Evolutionary conservation across 2,797 vertebrate genomes (phyloP), one percentile per base, ranked within the genome.

Genomic region (Falco novaeseelandiae): DNA sequence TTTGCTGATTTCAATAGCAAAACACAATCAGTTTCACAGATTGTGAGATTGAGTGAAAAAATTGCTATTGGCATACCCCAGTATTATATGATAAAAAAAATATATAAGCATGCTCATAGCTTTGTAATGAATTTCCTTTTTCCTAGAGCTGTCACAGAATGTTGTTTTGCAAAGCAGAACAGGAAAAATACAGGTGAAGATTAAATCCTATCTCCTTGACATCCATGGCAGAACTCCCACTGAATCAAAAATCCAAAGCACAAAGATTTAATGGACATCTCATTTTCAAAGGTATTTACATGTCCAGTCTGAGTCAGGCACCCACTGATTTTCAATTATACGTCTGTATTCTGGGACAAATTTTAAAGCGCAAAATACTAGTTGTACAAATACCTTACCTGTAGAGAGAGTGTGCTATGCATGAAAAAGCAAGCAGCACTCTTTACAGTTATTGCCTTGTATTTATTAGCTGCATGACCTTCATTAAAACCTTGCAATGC

Each of bases 171-270:
- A 77, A 94, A 93, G 52, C 21, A 89, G 23, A 80, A 70, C 10
- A 66, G 59, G 23, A 87, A 96, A 93, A 89, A 87, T 25, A 93
- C 2, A 91, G 65, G 21, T 87, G 62, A 89, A 80, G 74, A 95
- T 65, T 26, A 87, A 94, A 93, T 29, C 42, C 21, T 3, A 2
- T 86, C 57, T 86, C 62, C 48, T 58, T 85, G 70, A 87, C 49
- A 86, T 26, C 34, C 32, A 32, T 15, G 49, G 69, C 62, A 86
- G 87, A 93, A 72, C 36, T 86, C 79, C 58, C n/a, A 87, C 61
- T 71, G 76, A 81, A 91, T 40, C 26, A 71, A 94, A 93, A 91
- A 65, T 25, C 29, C 27, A 55, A 95, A 90, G 32, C 58, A 86
- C 30, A 62, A 42, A 65, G n/a, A 62, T 76, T 34, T 81, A 95